These are phyloP conservation scores for Hetaerina americana DNA, from an alignment of 1,140 invertebrate species.

Conservation along the genomic window DNA sequence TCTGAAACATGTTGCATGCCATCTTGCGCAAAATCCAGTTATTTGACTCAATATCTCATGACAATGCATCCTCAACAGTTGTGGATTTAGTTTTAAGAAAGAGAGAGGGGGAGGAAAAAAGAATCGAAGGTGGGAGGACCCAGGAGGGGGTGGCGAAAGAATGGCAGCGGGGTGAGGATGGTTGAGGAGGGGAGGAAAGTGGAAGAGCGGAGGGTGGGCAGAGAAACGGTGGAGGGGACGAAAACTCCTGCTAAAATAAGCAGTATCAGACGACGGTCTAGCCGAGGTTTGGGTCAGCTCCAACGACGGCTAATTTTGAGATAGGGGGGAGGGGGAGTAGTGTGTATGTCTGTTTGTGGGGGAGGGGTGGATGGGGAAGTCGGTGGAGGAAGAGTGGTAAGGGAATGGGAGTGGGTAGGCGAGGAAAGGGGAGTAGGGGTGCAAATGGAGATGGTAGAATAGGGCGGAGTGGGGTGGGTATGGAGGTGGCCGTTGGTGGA, in stretches of 20 bases:
- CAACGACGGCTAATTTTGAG: not conserved
- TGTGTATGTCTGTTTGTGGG: too few relatives aligned
- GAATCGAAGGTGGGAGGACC: not conserved
- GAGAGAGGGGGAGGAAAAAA: too few relatives aligned
- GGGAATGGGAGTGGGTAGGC: not conserved
- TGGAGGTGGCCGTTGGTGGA: not conserved
- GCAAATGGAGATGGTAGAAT: not conserved
- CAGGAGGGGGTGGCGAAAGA: not conserved
- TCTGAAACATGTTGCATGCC: too few relatives aligned
- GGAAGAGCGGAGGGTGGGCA: not conserved
- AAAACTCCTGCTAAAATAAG: not conserved
- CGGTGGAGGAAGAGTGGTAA: not conserved
- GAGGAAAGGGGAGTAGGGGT: not conserved
- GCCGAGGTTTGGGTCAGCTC: not conserved
- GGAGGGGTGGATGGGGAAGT: not conserved
- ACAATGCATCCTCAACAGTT: too few relatives aligned
- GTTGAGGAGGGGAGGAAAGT: not conserved
- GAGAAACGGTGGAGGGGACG: not conserved
- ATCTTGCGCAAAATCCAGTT: too few relatives aligned
- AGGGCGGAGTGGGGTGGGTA: not conserved
- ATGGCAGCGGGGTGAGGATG: not conserved
- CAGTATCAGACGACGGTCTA: not conserved
- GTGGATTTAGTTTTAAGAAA: too few relatives aligned
- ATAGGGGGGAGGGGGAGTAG: not conserved
- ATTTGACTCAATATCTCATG: too few relatives aligned